Percentiles rank a stretch among this genome's conserved stretches.
These are phyloP conservation scores for Proctacanthus coquilletti DNA, from an alignment of 1,140 invertebrate species.

Conservation along the genomic window DNA sequence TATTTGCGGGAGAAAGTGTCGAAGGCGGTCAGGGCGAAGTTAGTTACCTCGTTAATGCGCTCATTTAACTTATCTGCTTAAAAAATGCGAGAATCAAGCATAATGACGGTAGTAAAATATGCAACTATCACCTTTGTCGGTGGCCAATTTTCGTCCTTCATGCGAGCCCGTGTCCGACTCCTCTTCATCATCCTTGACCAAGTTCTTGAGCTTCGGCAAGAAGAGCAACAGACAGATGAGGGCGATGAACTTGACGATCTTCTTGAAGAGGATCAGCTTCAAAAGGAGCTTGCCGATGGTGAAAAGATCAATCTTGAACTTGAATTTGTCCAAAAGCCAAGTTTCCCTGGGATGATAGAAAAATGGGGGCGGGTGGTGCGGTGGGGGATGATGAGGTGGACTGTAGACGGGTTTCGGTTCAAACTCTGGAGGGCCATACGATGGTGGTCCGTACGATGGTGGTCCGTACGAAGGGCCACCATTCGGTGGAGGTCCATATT, in stretches of 20 bases:
- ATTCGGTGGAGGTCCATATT: conserved; percentile 32
- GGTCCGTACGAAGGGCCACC: conserved; percentile 27
- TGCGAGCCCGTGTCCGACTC: conserved; percentile 11
- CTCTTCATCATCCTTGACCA: conserved; percentile 15
- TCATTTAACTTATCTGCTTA: conserved; percentile 1
- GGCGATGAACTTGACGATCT: conserved; percentile 60
- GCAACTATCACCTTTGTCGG: conserved; percentile 23
- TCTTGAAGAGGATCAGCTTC: conserved; percentile 58
- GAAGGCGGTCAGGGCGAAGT: background rate
- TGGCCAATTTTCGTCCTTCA: conserved; percentile 16
- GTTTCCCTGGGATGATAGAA: conserved; percentile 30
- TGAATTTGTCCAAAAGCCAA: conserved; percentile 39
- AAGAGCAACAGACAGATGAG: conserved; percentile 55
- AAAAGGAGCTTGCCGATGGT: conserved; percentile 55
- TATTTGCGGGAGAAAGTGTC: conserved; percentile 2
- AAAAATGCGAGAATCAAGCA: too few relatives aligned
- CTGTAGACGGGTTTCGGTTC: conserved; percentile 33
- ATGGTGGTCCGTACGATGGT: conserved; percentile 25
- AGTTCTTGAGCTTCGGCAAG: conserved; percentile 46
- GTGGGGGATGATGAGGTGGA: conserved; percentile 27
- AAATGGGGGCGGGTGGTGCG: conserved; percentile 20
- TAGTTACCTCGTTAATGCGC: background rate
- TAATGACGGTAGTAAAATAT: too few relatives aligned
- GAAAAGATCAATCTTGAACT: conserved; percentile 50
- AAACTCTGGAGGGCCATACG: conserved; percentile 36